phyloP scores from a whole-genome alignment of 64 coral and sea anemone genomes.

The Anthopleura sola region DNA sequence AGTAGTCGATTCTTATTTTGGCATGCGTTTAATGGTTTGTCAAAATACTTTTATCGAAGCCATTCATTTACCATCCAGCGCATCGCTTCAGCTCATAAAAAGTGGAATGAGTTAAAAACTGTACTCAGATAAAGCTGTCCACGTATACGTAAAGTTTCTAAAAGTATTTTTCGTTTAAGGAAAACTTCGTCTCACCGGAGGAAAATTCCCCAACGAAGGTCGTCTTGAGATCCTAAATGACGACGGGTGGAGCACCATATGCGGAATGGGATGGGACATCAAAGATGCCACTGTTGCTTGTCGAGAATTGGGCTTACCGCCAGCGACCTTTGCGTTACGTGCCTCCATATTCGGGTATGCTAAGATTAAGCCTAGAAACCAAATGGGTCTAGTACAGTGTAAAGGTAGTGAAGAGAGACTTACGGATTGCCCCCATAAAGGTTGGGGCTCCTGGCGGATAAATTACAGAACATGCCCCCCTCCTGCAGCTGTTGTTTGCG shows the following conservation, averaged over 20 bases:
- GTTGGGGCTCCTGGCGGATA: too few species aligned
- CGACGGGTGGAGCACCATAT: not conserved
- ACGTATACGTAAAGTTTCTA: too few species aligned
- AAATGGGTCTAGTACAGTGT: not conserved
- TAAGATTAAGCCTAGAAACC: not conserved
- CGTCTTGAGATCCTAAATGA: not conserved
- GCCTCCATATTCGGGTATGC: not conserved
- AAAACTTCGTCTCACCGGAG: not conserved
- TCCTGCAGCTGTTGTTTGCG: not conserved
- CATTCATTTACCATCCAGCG: too few species aligned
- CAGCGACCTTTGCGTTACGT: not conserved
- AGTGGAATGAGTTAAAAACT: too few species aligned
- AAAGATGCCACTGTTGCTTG: not conserved
- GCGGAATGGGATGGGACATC: not conserved
- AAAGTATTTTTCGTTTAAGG: too few species aligned
- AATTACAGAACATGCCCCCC: not conserved
- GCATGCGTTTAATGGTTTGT: too few species aligned
- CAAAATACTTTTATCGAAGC: too few species aligned
- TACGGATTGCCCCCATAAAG: not conserved
- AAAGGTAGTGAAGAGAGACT: not conserved
- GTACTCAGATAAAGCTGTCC: too few species aligned
- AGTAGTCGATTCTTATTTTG: too few species aligned
- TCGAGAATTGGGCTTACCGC: not conserved
- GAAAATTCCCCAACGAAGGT: not conserved
- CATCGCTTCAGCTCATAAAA: too few species aligned